Evolutionary conservation across 2,888 invertebrate genomes (phyloP).

Genomic region (Gari tellinella): DNA sequence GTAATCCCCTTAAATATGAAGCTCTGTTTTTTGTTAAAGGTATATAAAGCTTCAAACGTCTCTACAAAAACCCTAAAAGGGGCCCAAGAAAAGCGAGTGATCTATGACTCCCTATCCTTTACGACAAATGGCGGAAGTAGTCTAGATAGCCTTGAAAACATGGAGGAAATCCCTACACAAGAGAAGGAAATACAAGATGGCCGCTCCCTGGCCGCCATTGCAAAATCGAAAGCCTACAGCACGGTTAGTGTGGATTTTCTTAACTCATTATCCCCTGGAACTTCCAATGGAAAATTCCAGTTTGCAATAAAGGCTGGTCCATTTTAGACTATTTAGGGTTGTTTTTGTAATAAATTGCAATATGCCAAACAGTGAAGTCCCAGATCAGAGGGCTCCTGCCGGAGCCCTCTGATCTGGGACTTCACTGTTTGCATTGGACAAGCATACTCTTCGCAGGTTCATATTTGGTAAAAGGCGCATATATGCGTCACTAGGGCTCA

Average conservation of each 20-base stretch:
- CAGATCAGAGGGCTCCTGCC: no score
- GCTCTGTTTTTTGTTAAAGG: slow-evolving; percentile 28
- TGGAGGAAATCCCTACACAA: background rate
- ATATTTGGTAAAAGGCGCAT: no score
- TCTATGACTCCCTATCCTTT: slow-evolving; percentile 54
- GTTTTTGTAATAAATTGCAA: no score
- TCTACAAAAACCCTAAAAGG: slow-evolving; percentile 43
- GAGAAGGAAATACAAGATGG: background rate
- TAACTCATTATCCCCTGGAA: no score
- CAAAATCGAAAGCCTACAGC: slow-evolving; percentile 51
- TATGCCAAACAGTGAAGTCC: no score
- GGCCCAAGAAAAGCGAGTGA: slow-evolving; percentile 54
- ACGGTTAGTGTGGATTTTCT: slow-evolving; percentile 25
- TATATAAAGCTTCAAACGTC: slow-evolving; percentile 55
- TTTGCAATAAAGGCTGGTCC: no score
- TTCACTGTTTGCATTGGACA: no score
- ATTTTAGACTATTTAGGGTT: no score
- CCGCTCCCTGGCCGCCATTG: slow-evolving; percentile 17
- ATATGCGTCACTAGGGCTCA: no score
- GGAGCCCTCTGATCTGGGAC: no score
- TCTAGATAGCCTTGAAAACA: slow-evolving; percentile 5
- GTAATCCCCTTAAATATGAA: no score
- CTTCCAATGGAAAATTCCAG: background rate
- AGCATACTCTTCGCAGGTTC: no score
- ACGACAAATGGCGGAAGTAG: slow-evolving; percentile 20